These are phyloP conservation scores for Tupaia chinensis DNA, from an alignment of 2,113 vertebrate species.

Conservation along the genomic window DNA sequence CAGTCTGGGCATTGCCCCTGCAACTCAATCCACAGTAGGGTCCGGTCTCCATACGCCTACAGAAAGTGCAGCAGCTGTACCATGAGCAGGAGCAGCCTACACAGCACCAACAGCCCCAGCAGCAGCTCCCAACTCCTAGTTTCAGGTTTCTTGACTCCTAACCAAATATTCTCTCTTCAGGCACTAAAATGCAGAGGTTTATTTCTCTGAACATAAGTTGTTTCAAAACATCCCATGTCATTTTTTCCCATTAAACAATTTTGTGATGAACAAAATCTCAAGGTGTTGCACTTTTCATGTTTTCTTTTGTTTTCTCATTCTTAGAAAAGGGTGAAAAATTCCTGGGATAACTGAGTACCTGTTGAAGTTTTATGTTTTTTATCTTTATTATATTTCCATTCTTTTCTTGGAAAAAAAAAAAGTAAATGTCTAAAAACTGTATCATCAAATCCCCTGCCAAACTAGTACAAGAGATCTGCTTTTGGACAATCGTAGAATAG, in stretches of 20 bases:
- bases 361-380: slow-evolving; percentile 32
- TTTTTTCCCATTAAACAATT: slow-evolving; percentile 19
- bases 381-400: slow-evolving; percentile 39
- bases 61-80: too few relatives aligned
- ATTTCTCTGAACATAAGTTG: not conserved
- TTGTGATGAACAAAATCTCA: not conserved
- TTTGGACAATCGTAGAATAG: slow-evolving; percentile 48
- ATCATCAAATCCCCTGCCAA: slow-evolving; percentile 23
- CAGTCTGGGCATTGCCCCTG: too few relatives aligned
- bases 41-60: too few relatives aligned
- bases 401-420: not conserved
- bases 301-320: not conserved
- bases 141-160: not conserved
- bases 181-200: not conserved
- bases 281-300: not conserved
- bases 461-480: not conserved
- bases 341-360: not conserved
- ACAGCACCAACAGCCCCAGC: too few relatives aligned
- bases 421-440: not conserved
- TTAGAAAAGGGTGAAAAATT: not conserved
- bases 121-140: too few relatives aligned
- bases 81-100: too few relatives aligned
- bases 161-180: not conserved
- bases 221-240: not conserved
- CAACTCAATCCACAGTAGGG: too few relatives aligned